Conservation (phyloP, 2,888 invertebrate species). For the Melieria picta region DNA sequence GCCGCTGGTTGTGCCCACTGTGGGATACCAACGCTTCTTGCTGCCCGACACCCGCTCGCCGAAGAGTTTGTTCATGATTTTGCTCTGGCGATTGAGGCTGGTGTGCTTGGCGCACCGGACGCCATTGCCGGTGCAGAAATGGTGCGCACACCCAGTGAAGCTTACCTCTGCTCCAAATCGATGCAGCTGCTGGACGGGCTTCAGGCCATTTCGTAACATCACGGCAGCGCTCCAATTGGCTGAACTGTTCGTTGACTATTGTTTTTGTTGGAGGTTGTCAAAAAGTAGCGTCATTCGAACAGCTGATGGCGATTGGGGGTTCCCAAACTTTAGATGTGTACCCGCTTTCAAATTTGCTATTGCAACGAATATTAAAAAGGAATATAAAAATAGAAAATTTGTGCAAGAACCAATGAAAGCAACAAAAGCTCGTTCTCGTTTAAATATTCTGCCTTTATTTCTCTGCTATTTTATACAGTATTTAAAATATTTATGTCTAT, state of each 20-base stretch:
- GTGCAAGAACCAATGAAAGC: not conserved
- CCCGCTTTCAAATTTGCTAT: not conserved
- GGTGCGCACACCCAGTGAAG: not conserved
- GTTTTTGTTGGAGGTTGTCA: conserved; percentile 10
- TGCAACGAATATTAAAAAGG: not conserved
- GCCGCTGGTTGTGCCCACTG: not conserved
- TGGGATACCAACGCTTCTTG: conserved; percentile 61
- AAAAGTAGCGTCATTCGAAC: not conserved
- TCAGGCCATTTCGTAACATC: conserved; percentile 29
- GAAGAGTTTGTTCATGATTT: conserved; percentile 60
- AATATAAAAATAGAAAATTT: not conserved
- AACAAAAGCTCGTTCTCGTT: not conserved
- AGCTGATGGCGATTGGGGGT: not conserved
- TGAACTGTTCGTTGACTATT: not conserved
- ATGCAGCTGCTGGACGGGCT: not conserved
- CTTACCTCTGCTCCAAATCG: no score
- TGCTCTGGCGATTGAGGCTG: conserved; percentile 50
- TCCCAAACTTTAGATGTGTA: not conserved
- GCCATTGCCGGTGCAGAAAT: not conserved
- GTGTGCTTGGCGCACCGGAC: conserved; percentile 27
- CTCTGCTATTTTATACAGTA: conserved; percentile 1
- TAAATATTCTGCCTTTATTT: conserved; percentile 17
- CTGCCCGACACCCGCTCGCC: conserved; percentile 58
- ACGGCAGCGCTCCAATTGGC: not conserved
- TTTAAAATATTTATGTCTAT: conserved; percentile 13